phyloP scores from a whole-genome alignment of 2,888 invertebrate species.

The Sylvicola fuscatus region DNA sequence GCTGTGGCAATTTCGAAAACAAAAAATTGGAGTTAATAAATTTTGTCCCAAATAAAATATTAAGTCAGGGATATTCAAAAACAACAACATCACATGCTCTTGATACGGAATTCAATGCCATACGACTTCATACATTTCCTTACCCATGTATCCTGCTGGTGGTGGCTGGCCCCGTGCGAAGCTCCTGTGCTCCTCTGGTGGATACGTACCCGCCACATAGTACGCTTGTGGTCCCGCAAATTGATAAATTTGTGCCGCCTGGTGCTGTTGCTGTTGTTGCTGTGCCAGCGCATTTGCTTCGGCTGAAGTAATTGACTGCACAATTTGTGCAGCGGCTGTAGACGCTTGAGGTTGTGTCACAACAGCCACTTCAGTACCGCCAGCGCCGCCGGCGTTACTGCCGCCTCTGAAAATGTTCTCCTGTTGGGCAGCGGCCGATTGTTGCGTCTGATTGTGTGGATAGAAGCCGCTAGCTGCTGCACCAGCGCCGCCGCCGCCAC shows the following conservation, averaged over 20 bases:
- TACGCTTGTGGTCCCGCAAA: no score
- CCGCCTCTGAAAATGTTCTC: neutral
- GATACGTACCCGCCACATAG: no score
- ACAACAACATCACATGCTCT: no score
- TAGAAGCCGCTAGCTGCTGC: constrained; percentile 7
- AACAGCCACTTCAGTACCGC: constrained; percentile 24
- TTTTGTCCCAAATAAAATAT: neutral
- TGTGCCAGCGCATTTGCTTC: no score
- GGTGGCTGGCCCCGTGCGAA: no score
- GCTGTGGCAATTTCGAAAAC: constrained; percentile 26
- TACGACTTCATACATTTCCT: constrained; percentile 25
- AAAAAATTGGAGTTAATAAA: constrained; percentile 6
- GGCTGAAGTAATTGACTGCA: no score
- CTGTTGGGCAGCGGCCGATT: neutral
- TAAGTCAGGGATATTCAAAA: neutral
- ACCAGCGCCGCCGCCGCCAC: constrained; percentile 13
- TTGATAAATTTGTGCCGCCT: constrained; percentile 17
- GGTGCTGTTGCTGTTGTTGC: constrained; percentile 13
- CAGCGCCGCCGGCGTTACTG: constrained; percentile 12
- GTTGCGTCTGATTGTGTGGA: neutral
- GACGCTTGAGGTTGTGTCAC: constrained; percentile 23
- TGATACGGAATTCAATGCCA: no score
- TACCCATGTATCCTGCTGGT: constrained; percentile 19
- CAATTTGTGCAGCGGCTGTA: constrained; percentile 4
- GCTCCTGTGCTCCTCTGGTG: no score